These are phyloP conservation scores for Bos javanicus DNA, from an alignment of 2,113 vertebrate species.

Conservation along the genomic window DNA sequence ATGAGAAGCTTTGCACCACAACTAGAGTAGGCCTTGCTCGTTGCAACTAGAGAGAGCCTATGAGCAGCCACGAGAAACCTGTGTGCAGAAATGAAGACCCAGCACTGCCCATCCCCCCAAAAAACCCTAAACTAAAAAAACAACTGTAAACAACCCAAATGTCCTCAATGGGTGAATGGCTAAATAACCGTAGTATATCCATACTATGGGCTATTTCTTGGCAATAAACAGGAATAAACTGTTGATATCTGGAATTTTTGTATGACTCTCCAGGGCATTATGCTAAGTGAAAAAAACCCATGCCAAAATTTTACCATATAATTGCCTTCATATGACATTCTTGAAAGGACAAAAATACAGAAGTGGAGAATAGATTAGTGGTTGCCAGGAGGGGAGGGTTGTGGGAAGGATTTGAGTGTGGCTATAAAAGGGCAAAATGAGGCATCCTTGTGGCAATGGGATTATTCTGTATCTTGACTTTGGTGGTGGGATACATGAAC, in stretches of 20 bases:
- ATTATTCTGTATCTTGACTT: not conserved
- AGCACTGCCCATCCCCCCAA: rapidly evolving
- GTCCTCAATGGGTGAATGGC: not conserved
- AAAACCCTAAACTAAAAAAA: not conserved
- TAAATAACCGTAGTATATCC: not conserved
- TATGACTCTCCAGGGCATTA: not conserved
- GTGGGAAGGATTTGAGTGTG: not conserved
- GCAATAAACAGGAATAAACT: not conserved
- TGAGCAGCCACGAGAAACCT: not conserved
- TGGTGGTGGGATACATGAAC: not conserved
- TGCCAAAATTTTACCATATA: not conserved
- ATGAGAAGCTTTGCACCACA: not conserved
- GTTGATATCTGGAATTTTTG: not conserved
- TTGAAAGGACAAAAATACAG: not conserved
- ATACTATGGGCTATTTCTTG: not conserved
- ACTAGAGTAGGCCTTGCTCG: not conserved
- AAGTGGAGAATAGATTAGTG: not conserved
- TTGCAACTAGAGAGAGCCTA: not conserved
- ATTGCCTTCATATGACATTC: not conserved
- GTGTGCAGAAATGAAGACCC: not conserved
- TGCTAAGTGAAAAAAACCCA: not conserved
- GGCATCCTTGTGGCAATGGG: not conserved
- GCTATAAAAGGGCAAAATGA: not conserved
- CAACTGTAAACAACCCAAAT: not conserved
- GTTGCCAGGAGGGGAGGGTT: not conserved